Evolutionary conservation across 1,140 invertebrate genomes (phyloP), one percentile per base, ranked within the genome.

Genomic region (Drosophila kikkawai): DNA sequence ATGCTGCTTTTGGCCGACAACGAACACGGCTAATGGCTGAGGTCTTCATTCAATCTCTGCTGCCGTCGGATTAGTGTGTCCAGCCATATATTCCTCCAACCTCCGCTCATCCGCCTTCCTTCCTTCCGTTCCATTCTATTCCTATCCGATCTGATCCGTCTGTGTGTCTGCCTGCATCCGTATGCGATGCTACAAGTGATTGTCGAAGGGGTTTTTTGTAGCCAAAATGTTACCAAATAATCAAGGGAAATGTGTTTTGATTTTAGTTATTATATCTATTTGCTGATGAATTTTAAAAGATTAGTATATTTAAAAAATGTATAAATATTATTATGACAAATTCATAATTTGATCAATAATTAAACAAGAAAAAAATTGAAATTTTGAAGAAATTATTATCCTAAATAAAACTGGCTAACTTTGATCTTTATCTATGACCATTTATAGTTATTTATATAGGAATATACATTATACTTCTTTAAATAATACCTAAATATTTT

Each of bases 11-110:
- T 22, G 74, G 56, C 32, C 39, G 13, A 37, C 51, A 55, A 37
- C 51, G 34, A 37, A 53, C 22, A 37, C 12, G 55, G 70, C 56
- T 78, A 78, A 78, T 78, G 75, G 75, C 39, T 39, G 50, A 48
- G 64, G 75, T 77, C 64, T 56, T 64, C 74, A 34, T 79, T 58
- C 44, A 70, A 45, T 69, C 65, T 78, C 75, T 68, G 66, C 53
- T 56, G 45, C 67, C 64, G 56, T 37, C 64, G 67, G 78, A 84
- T 84, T 85, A 65, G 76, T 79, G 64, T 79, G 66, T 71, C 75
- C 75, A 56, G 50, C 68, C 70, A 73, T 51, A 73, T 71, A 73
- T 70, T 50, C 44, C 44, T 29, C 26, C 29, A 55, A 34, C 39
- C 64, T 44, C 47, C 58, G 45, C 19, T 15, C 17, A 12, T 50